A percentile compares a stretch with the other conserved stretches of the same genome.
Evolutionary conservation across 2,797 vertebrate genomes (phyloP).

Genomic region (Spatula clypeata): DNA sequence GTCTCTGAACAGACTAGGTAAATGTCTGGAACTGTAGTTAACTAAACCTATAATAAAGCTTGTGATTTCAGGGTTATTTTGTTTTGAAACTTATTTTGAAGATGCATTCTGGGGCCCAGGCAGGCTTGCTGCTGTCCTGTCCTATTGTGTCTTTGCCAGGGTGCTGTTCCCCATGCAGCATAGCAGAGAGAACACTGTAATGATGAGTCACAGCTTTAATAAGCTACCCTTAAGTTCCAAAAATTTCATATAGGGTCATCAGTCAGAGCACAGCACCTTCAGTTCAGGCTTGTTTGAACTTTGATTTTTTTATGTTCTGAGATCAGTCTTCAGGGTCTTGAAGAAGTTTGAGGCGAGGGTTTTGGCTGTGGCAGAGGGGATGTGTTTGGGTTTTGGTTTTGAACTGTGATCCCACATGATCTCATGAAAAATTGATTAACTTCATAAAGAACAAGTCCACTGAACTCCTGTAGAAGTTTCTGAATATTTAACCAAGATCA

Average conservation of each 20-base stretch:
- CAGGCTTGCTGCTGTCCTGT: background rate
- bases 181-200: background rate
- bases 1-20: background rate
- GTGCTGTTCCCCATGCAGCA: background rate
- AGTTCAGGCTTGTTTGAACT: background rate
- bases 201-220: background rate
- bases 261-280: background rate
- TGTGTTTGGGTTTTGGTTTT: background rate
- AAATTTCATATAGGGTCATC: background rate
- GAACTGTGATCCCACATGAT: background rate
- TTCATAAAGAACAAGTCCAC: background rate
- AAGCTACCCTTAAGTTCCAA: background rate
- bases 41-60: background rate
- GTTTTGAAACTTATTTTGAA: background rate
- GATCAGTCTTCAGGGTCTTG: background rate
- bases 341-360: background rate
- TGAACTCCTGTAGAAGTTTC: background rate
- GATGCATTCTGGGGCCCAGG: rapidly evolving
- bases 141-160: background rate
- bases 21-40: background rate
- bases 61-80: background rate
- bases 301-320: background rate
- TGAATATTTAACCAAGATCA: background rate
- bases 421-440: background rate
- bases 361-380: background rate